Evolutionary conservation across 2,888 invertebrate genomes (phyloP), one percentile per base, ranked within the genome.

Genomic region (Xylocampa areola): DNA sequence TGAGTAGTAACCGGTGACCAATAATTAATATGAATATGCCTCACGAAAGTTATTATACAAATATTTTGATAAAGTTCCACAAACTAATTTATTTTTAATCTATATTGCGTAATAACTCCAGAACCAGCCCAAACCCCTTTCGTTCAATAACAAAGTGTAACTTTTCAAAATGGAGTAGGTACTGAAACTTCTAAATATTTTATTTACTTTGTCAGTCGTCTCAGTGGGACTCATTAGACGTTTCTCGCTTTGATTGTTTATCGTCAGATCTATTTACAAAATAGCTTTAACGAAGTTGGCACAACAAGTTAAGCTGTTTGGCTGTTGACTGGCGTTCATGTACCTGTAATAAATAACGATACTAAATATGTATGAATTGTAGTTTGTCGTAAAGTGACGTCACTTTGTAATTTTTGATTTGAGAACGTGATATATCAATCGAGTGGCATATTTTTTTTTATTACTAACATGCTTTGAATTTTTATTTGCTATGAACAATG

Each of bases 251-350:
- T 25, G 39, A 43, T 68, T 68, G 39, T 53, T 49, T 49, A 40
- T 47, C 37, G 11, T 36, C 36, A 44, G 54, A 58, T 58, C 32
- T 61, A 57, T 61, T 70, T 70, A 68, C 71, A 45, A 55, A 67
- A 59, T 51, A 62, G 40, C 53, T 48, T 10, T 50, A 55, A 69
- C 62, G 36, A 61, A 72, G 54, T 61, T 64, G 44, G 45, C 41
- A 55, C 30, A 53, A 37, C 35, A 60, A 45, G 39, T 60, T 58
- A 61, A 58, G 45, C 51, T 14, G 10, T 21, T 16, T 37, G 33
- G 19, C 14, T 49, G 36, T 54, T 43, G 16, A 11, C 47, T 50
- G 33, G 19, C 44, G 32, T 54, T 39, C 36, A 35, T 35, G 41
- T 47, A 51, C 47, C 52, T 51, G 21, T 5, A 29, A 40, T 51